These are phyloP conservation scores for Leptobrachium leishanense DNA, from an alignment of 2,113 vertebrate genomes.

Conservation along the genomic window DNA sequence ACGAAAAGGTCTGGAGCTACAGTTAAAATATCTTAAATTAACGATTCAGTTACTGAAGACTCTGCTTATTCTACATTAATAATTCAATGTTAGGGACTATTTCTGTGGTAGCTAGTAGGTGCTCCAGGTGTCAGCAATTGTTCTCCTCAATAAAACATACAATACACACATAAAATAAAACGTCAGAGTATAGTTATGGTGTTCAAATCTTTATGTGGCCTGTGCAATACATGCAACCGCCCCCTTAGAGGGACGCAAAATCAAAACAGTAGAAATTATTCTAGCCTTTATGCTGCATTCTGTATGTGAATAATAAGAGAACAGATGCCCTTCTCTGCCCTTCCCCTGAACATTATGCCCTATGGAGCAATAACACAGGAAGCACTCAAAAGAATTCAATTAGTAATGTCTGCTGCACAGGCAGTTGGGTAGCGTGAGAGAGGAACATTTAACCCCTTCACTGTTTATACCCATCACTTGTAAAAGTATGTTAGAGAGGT, in stretches of 20 bases:
- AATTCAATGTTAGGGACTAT: too few relatives aligned
- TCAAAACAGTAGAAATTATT: slow-evolving; percentile 17
- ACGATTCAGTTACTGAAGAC: too few relatives aligned
- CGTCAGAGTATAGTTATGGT: background rate
- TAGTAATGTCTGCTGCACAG: slow-evolving; percentile 29
- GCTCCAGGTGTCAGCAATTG: too few relatives aligned
- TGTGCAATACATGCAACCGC: slow-evolving; percentile 4
- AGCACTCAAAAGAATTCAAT: slow-evolving; percentile 40
- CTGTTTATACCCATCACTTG: background rate
- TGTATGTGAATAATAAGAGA: slow-evolving; percentile 18
- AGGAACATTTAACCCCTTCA: slow-evolving; percentile 19
- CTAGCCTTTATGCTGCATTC: slow-evolving; percentile 4
- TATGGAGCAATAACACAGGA: slow-evolving; percentile 46
- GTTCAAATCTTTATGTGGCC: slow-evolving; percentile 2
- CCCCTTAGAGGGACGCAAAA: background rate
- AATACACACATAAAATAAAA: background rate
- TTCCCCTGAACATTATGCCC: slow-evolving; percentile 43
- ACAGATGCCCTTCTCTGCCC: slow-evolving; percentile 44
- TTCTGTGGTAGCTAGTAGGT: too few relatives aligned
- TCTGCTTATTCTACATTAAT: too few relatives aligned
- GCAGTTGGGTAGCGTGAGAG: slow-evolving; percentile 21
- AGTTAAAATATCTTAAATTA: too few relatives aligned
- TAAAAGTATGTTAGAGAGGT: too few relatives aligned
- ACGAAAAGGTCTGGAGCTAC: too few relatives aligned
- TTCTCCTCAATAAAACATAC: background rate